Base-by-base conservation (phyloP, 2,888 invertebrate species). In the Phragmatobia fuliginosa region DNA sequence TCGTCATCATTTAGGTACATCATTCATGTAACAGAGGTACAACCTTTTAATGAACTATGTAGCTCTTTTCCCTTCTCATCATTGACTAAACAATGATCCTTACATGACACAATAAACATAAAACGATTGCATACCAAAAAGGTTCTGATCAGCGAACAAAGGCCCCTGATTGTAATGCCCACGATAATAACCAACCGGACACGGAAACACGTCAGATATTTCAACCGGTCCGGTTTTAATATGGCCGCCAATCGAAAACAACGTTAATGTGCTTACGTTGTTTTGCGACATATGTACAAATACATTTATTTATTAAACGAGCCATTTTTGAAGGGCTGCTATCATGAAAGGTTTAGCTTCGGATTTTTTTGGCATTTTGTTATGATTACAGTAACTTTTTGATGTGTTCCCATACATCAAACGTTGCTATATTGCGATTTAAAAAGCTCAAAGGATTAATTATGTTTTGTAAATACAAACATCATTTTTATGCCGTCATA, bases 121-220 rank as follows among this genome's bases (percentile, higher is more conserved):
- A 70, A 60, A 58, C 63, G 60, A 64, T 67, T 63, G 59, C 62
- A 60, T 33, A 21, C 67, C 41, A 62, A 66, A 52, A 72, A 62
- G 68, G 72, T 67, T 70, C 75, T 70, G 79, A 79, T 81, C 72
- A 64, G 63, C 59, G 62, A 73, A 84, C 84, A 83, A 84, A 83
- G 69, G 82, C 66, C 62, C 65, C 76, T 84, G 84, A 84, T 84
- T 84, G 82, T 82, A 83, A 82, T 82, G 76, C 68, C 70, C 70
- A 66, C 69, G 81, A 84, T 82, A 82, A 84, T 82, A 73, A 74
- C 76, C 63, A 21, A 63, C 80, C 80, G 81, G 81, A 80, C 70
- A 59, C 80, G 81, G 83, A 81, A 81, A 75, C 72, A 74, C 77
- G 76, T 81, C 81, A 83, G 83, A 82, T 82, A 82, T 81, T 81